Conservation (phyloP, 2,888 invertebrate species). For the Agrenia bidenticulata region DNA sequence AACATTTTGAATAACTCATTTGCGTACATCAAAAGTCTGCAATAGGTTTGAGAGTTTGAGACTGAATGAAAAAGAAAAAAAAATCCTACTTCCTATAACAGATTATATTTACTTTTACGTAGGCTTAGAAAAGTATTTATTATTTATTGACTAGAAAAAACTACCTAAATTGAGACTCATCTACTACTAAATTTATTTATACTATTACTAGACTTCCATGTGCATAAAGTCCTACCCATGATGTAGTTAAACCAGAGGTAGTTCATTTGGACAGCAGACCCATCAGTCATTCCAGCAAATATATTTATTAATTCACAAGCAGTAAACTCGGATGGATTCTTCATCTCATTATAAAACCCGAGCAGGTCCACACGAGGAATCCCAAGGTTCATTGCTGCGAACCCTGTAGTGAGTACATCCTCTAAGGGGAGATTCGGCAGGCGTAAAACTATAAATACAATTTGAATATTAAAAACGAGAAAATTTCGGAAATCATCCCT, state of each 20-base stretch:
- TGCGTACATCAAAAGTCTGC: too few species aligned
- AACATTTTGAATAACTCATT: too few species aligned
- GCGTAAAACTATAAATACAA: not conserved
- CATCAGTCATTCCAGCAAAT: slow-evolving; percentile 40
- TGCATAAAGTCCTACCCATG: slow-evolving; percentile 27
- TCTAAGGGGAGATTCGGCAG: slow-evolving; percentile 36
- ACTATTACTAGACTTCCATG: not conserved
- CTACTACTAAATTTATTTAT: too few species aligned
- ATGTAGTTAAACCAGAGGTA: slow-evolving; percentile 37
- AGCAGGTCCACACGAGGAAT: slow-evolving; percentile 33
- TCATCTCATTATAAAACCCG: slow-evolving; percentile 35
- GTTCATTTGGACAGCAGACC: slow-evolving; percentile 29
- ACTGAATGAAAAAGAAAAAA: too few species aligned
- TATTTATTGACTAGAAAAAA: too few species aligned
- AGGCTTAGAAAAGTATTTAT: too few species aligned
- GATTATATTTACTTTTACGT: too few species aligned
- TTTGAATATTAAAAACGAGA: too few species aligned
- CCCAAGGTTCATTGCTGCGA: slow-evolving; percentile 30
- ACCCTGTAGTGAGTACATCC: slow-evolving; percentile 40
- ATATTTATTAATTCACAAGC: slow-evolving; percentile 27
- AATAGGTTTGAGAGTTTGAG: too few species aligned
- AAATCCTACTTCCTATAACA: too few species aligned
- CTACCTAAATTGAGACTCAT: too few species aligned
- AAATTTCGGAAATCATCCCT: too few species aligned
- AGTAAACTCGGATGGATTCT: slow-evolving; percentile 33